Evolutionary conservation across 2,888 invertebrate species (phyloP).

Genomic region (Acanthosepion pharaonis): DNA sequence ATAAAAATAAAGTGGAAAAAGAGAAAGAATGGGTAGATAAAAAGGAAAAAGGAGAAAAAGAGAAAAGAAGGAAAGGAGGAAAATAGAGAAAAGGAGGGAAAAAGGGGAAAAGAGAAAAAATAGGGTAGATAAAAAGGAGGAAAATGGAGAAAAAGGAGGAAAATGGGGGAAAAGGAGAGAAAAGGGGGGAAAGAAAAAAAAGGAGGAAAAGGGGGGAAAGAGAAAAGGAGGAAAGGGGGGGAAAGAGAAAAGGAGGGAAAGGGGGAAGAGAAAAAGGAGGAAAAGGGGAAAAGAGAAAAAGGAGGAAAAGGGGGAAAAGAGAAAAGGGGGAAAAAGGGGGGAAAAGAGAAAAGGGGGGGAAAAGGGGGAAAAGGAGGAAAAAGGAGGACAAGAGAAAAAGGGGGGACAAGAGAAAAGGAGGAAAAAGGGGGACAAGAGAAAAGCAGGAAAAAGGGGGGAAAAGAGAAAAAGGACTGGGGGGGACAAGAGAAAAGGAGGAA

Average conservation of each 20-base stretch:
- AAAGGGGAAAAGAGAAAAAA: no score
- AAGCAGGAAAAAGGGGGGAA: no score
- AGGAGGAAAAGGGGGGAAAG: neutral
- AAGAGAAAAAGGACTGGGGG: no score
- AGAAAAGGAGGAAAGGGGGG: neutral
- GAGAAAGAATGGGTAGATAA: neutral
- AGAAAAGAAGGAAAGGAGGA: neutral
- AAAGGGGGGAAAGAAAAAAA: neutral
- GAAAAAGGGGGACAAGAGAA: neutral
- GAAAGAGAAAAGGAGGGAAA: neutral
- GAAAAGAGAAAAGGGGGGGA: neutral
- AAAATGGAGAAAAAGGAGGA: neutral
- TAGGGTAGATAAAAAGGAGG: neutral
- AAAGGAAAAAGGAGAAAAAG: neutral
- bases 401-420: no score
- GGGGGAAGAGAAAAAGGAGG: no score
- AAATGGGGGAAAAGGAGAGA: neutral
- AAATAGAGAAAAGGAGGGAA: neutral
- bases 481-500: no score
- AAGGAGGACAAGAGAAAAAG: fast-evolving
- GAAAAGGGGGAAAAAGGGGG: no score
- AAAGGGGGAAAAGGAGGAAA: neutral
- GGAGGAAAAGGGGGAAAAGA: neutral
- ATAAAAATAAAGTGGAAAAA: neutral
- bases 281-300: neutral